Percentiles rank a stretch among this genome's conserved stretches.
Conservation (phyloP, 2,797 vertebrate genomes). For the Hypotaenidia okinawae region DNA sequence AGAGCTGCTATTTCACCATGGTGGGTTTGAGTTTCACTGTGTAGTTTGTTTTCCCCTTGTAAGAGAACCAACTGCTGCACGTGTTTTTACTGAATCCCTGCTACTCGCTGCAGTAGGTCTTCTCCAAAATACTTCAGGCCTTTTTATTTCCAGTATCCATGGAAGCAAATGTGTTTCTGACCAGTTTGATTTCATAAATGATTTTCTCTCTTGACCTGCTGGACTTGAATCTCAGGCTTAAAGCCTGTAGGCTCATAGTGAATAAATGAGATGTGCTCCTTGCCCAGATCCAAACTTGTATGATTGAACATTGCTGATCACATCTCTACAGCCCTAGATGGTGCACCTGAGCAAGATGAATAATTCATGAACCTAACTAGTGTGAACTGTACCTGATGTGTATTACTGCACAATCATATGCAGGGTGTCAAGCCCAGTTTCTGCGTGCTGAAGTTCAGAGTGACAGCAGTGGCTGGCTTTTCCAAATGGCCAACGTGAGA, state of each 20-base stretch:
- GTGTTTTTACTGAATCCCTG: neutral
- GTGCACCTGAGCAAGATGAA: neutral
- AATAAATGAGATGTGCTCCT: neutral
- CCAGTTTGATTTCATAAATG: neutral
- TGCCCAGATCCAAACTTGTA: neutral
- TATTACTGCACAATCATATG: neutral
- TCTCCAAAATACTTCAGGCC: neutral
- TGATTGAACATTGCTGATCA: constrained; percentile 8
- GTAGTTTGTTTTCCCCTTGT: neutral
- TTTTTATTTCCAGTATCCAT: neutral
- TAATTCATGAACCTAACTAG: neutral
- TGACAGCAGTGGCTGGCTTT: neutral
- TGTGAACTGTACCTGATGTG: neutral
- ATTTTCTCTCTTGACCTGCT: neutral
- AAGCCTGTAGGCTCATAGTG: neutral
- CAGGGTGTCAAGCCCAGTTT: neutral
- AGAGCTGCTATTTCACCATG: neutral
- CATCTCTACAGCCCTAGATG: neutral
- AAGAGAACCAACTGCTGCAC: neutral
- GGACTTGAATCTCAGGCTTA: neutral
- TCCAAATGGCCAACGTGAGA: neutral
- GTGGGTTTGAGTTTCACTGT: neutral
- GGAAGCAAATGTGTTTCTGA: constrained; percentile 3
- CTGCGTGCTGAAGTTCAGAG: neutral
- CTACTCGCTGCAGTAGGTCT: neutral